Base-by-base conservation (phyloP, 2,888 invertebrate species). In the Psylliodes chrysocephalus region DNA sequence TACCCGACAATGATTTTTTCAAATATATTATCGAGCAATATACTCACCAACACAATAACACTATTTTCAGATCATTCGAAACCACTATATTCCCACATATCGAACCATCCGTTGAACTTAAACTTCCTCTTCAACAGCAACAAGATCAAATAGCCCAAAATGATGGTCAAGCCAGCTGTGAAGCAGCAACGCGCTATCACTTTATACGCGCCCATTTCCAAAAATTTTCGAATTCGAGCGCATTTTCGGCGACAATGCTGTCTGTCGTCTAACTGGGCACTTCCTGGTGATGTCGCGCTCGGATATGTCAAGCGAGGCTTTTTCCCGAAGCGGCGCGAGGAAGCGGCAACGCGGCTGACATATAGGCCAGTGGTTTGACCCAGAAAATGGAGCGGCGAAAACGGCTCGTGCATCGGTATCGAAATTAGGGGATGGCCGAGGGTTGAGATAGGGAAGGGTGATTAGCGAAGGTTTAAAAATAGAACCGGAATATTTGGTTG, bases 71-170 rank as follows among this genome's bases (percentile, higher is more conserved):
- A 22, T 47, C 7, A 17, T 15, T 14, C 22, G 22, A 22, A 28
- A 12, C 12, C 14, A 47, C n/a, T 25, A 25, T 38, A 59, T 30
- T 59, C 59, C 49, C 62, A 49, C 25, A 70, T 71, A 40, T 49
- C 49, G 68, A 72, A 73, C 75, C 75, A 76, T 19, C 71, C 73
- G 63, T 76, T 72, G 70, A 79, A 77, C 71, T 81, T 77, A 66
- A 79, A 79, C 70, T 82, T 82, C 75, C 78, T 78, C 65, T 81
- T 78, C 59, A 82, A 69, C 65, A 82, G 70, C 56, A 82, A 75
- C 42, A 81, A 71, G 49, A 82, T 78, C 66, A 82, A 69, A 71
- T 80, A 82, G 3, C 77, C 73, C 51, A 82, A 73, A 56, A 81
- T 78, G 30, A 82, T 68, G 62, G 79, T 70, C 49, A 82, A 69